Percentiles rank a stretch among this genome's conserved stretches.
These are phyloP conservation scores for Ommatoiulus sabulosus DNA, from an alignment of 2,888 invertebrate genomes.

Conservation along the genomic window DNA sequence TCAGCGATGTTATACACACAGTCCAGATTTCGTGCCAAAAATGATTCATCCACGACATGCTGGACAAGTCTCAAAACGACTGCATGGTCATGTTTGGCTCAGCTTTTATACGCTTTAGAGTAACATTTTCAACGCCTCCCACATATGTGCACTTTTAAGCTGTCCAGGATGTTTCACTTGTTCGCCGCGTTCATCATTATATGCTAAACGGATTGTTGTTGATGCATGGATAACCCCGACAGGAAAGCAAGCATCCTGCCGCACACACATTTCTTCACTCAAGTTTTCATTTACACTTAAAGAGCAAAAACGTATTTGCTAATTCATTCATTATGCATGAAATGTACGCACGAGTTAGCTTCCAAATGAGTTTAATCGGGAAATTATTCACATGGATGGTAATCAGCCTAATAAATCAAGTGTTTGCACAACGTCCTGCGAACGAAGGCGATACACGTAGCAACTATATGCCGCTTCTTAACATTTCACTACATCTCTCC, in stretches of 20 bases:
- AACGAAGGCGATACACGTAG: not conserved
- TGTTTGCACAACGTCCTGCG: slow-evolving; percentile 1
- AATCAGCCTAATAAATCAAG: slow-evolving; percentile 41
- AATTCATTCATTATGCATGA: slow-evolving; percentile 9
- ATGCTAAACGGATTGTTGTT: not conserved
- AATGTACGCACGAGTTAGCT: not conserved
- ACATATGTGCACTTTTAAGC: slow-evolving; percentile 18
- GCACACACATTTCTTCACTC: not conserved
- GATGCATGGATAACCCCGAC: not conserved
- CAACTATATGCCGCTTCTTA: too few relatives aligned
- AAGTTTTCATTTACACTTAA: slow-evolving; percentile 42
- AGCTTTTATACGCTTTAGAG: too few relatives aligned
- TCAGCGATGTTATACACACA: too few relatives aligned
- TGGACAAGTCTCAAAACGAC: too few relatives aligned
- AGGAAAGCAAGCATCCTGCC: slow-evolving; percentile 23
- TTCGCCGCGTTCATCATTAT: not conserved
- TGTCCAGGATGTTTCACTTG: not conserved
- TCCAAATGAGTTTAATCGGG: slow-evolving; percentile 11
- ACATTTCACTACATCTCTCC: not conserved
- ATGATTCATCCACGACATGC: too few relatives aligned
- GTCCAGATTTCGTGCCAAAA: too few relatives aligned
- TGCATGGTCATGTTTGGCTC: too few relatives aligned
- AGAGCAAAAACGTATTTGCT: slow-evolving; percentile 24
- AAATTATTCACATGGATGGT: slow-evolving; percentile 23
- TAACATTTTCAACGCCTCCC: too few relatives aligned